Evolutionary conservation across 2,113 vertebrate genomes (phyloP), one percentile per base, ranked within the genome.

Genomic region (Solea solea): DNA sequence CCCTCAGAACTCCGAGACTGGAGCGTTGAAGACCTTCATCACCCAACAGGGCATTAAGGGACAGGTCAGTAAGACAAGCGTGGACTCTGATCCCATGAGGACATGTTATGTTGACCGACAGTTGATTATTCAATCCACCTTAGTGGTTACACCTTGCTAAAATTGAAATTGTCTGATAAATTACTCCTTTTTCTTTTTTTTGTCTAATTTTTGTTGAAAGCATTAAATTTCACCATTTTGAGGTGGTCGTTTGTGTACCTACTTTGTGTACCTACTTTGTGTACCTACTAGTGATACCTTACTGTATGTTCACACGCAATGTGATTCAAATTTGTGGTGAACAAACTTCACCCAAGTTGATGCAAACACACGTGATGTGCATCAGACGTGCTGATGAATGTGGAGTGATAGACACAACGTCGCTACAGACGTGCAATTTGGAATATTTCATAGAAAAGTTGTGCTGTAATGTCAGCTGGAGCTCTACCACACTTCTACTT

Each of bases 21-120:
- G 97, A 9, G 97, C 98, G 0, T 92, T 99, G 93, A 99, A 99
- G 94, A 99, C 98, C 66, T 99, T 99, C 92, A 99, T 99, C 92
- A 99, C 98, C 76, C 98, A 99, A 69, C 98, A 99, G 93, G 97
- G 98, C 86, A 98, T 99, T 86, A 99, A 99, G 91, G 98, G 97
- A 93, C 97, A 98, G 96, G 98, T 99, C 57, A 58, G 89, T 69
- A 5, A 11, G 11, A 54, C 42, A 7, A 8, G 2, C 27, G 27
- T 13, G 8, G 7, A 56, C 57, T 57, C 6, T 2, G 7, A 59
- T 28, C 1, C 53, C 14, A 15, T 12, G 41, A 1, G 59, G 13
- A 3, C 12, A 11, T 46, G 13, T 45, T n/a, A 40, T 0, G 50
- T 21, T 54, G 16, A 45, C n/a, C 21, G 14, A 57, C n/a, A 1